phyloP scores from a whole-genome alignment of 2,888 invertebrate species.

The Caprella mutica region DNA sequence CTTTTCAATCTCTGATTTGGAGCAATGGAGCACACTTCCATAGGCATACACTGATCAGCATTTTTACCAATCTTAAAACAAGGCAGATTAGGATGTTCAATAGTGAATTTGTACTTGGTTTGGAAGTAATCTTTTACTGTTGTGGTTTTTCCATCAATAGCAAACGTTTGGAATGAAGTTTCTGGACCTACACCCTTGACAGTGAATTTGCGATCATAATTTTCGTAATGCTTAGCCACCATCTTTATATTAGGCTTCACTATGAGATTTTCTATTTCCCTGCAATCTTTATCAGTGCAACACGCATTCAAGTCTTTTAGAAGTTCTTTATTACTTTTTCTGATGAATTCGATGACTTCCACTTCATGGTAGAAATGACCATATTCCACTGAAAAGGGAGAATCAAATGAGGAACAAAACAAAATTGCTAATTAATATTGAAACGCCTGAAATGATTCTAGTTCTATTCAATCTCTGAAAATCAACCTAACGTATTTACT shows the following conservation, averaged over 20 bases:
- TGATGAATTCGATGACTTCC: conserved; percentile 21
- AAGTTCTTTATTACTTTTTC: neutral
- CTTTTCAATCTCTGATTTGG: conserved; percentile 21
- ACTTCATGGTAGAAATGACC: conserved; percentile 20
- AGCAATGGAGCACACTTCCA: conserved; percentile 21
- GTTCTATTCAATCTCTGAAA: too few species aligned
- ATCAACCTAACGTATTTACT: too few species aligned
- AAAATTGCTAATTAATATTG: neutral
- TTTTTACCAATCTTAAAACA: neutral
- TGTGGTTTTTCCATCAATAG: neutral
- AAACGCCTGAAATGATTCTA: too few species aligned
- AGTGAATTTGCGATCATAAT: neutral
- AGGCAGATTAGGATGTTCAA: conserved; percentile 1
- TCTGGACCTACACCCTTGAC: neutral
- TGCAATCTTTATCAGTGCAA: neutral
- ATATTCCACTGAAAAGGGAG: conserved; percentile 12
- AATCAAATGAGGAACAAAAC: neutral
- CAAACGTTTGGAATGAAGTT: neutral
- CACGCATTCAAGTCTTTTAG: neutral
- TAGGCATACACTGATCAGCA: neutral
- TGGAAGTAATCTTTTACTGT: neutral
- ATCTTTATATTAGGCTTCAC: neutral
- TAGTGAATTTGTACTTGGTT: neutral
- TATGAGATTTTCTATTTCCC: neutral
- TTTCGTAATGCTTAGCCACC: neutral